Percentiles rank a stretch among this genome's conserved stretches.
These are phyloP conservation scores for Bombus pyrosoma DNA, from an alignment of 1,140 invertebrate genomes.

Conservation along the genomic window DNA sequence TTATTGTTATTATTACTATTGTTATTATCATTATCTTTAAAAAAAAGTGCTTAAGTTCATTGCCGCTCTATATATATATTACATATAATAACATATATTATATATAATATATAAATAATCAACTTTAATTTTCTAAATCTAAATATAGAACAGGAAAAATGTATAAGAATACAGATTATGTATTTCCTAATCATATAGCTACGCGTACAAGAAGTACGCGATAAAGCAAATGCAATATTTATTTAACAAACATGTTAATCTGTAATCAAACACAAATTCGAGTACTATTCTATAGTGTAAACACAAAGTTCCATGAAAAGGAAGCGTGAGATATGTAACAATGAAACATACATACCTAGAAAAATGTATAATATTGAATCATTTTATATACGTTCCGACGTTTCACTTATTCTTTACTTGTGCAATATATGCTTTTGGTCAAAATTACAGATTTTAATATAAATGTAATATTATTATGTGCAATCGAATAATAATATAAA, in stretches of 20 bases:
- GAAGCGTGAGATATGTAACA: not conserved
- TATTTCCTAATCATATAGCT: not conserved
- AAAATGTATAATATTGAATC: conserved; percentile 3
- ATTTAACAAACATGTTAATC: conserved; percentile 15
- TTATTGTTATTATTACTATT: not conserved
- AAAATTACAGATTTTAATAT: not conserved
- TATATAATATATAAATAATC: not conserved
- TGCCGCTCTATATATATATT: not conserved
- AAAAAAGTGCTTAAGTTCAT: not conserved
- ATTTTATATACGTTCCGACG: not conserved
- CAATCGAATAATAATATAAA: not conserved
- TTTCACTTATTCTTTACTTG: not conserved
- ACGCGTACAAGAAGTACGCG: not conserved
- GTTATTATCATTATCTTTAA: not conserved
- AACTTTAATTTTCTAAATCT: not conserved
- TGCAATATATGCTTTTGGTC: not conserved
- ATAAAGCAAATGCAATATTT: conserved; percentile 2
- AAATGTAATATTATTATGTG: not conserved
- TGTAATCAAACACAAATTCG: not conserved
- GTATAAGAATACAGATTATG: not conserved
- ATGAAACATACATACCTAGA: not conserved
- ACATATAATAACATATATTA: too few species aligned
- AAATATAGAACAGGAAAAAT: not conserved
- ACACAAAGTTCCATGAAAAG: conserved; percentile 7
- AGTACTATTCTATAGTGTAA: not conserved